These are phyloP conservation scores for Mellivora capensis DNA, from an alignment of 2,113 vertebrate species.

Conservation along the genomic window DNA sequence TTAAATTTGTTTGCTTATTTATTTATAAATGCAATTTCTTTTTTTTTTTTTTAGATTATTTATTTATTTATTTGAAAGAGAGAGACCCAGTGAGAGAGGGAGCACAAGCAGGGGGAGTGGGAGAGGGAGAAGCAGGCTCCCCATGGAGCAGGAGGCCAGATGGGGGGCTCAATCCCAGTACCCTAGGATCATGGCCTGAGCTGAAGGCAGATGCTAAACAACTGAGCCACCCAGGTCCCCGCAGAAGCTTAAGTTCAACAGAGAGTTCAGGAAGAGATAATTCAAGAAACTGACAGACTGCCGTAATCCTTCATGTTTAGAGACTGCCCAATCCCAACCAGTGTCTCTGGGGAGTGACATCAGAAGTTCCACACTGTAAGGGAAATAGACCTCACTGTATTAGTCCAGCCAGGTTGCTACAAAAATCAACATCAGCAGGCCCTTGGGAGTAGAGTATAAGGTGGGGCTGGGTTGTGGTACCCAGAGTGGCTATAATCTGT, in stretches of 20 bases:
- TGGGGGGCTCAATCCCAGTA: too few species aligned
- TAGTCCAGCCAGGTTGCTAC: too few species aligned
- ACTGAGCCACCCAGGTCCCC: too few species aligned
- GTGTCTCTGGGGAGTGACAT: not conserved
- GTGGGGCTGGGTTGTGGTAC: not conserved
- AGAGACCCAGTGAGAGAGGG: too few species aligned
- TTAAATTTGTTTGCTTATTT: not conserved
- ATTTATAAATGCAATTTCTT: too few species aligned
- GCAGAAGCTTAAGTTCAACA: not conserved
- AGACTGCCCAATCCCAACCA: not conserved
- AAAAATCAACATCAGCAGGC: not conserved
- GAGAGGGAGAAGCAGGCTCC: too few species aligned
- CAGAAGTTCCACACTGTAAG: not conserved
- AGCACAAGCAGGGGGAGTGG: too few species aligned
- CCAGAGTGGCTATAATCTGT: not conserved
- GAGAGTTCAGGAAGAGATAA: not conserved
- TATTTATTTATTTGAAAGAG: too few species aligned
- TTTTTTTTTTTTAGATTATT: too few species aligned
- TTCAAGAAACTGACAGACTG: not conserved
- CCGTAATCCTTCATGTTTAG: not conserved
- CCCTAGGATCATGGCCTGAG: too few species aligned
- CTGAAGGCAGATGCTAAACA: too few species aligned
- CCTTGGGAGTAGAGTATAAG: accelerated
- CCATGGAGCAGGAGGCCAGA: too few species aligned
- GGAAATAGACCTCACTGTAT: not conserved